A percentile compares a stretch with the other conserved stretches of the same genome.
Evolutionary conservation across 2,888 invertebrate genomes (phyloP).

Genomic region (Hyposoter dolosus): DNA sequence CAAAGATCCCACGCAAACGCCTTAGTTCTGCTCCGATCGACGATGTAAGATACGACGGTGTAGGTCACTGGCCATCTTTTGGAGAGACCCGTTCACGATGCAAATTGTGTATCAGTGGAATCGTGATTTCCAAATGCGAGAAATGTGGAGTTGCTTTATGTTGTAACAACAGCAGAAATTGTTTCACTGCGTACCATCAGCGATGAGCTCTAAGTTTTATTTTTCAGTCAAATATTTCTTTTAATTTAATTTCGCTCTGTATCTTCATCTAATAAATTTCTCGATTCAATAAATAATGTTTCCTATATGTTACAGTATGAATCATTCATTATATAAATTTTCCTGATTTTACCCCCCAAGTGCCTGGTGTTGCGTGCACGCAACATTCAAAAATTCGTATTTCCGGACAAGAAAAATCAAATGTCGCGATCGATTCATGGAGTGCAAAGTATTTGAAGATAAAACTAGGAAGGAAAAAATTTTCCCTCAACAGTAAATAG

Average conservation of each 20-base stretch:
- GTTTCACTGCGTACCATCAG: neutral
- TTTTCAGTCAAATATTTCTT: neutral
- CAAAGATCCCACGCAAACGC: neutral
- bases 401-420: neutral
- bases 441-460: neutral
- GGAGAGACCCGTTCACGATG: neutral
- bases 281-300: neutral
- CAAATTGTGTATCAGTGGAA: neutral
- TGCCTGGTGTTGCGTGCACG: conserved; percentile 1
- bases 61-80: neutral
- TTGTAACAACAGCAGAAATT: neutral
- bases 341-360: conserved; percentile 10
- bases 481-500: neutral
- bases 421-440: conserved; percentile 10
- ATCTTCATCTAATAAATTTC: neutral
- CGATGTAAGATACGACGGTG: neutral
- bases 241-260: neutral
- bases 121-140: neutral
- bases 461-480: conserved; percentile 15
- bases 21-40: neutral
- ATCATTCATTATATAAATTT: neutral
- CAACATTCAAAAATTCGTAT: conserved; percentile 21
- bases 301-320: neutral
- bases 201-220: neutral
- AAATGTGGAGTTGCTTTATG: neutral